These are phyloP conservation scores for Protobothrops mucrosquamatus DNA, from an alignment of 2,113 vertebrate species.

Conservation along the genomic window DNA sequence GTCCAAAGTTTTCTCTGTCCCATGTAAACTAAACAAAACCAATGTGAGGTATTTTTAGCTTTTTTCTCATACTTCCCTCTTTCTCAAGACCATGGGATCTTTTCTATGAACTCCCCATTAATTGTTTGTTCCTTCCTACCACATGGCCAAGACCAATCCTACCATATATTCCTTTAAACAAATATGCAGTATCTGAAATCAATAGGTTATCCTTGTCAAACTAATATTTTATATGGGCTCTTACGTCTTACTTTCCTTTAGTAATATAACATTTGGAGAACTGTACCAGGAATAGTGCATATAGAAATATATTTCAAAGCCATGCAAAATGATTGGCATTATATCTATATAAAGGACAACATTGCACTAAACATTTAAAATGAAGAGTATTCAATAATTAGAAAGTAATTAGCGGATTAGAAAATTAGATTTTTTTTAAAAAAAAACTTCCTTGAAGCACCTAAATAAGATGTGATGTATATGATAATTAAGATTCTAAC, in stretches of 20 bases:
- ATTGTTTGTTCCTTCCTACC: not conserved
- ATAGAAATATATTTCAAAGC: not conserved
- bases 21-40: not conserved
- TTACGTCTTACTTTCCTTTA: not conserved
- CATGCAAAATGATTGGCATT: not conserved
- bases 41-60: not conserved
- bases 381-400: not conserved
- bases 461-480: slow-evolving; percentile 35
- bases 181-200: not conserved
- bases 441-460: slow-evolving; percentile 41
- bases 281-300: not conserved
- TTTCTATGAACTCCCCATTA: not conserved
- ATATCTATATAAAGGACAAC: not conserved
- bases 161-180: not conserved
- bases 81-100: not conserved
- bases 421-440: not conserved
- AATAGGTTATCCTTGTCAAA: not conserved
- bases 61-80: not conserved
- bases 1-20: not conserved
- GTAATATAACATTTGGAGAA: not conserved
- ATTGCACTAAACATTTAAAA: slow-evolving; percentile 9
- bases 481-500: not conserved
- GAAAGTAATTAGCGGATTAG: not conserved
- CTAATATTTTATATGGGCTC: not conserved
- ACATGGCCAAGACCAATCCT: not conserved